Base-by-base conservation (phyloP, 2,888 invertebrate genomes). In the Napeogenes sylphis region DNA sequence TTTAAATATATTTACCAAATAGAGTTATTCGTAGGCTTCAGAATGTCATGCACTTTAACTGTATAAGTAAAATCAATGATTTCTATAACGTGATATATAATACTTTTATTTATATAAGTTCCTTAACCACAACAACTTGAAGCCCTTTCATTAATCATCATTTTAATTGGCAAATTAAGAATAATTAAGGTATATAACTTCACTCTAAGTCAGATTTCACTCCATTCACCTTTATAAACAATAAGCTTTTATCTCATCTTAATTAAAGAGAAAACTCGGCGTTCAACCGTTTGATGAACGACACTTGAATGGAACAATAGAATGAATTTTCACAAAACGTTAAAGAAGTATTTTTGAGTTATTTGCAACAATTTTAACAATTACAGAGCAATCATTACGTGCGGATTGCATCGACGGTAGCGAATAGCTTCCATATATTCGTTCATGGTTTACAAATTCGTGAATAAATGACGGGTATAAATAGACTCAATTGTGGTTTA, bases 201-300 rank as follows among this genome's bases (percentile, higher is more conserved):
- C 12, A 51, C 12, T 51, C 30, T n/a, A 51, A 4, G 12, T 13
- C 0, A 51, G 21, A 51, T 30, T 21, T 30, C 8, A 30, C 8
- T 8, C 4, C 30, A 30, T n/a, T 51, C 12, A 30, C 30, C 10
- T 51, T 30, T 30, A 10, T 10, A 30, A 51, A 51, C 21, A 21
- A 51, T 30, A 51, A 51, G 30, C 51, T 30, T 51, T 51, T 51
- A 51, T 51, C 51, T 51, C 30, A 30, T 51, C 51, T 51, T 51
- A 51, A 51, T 51, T 21, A 51, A 51, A 51, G 51, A 51, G 51
- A 10, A 51, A 51, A 30, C 51, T 42, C 42, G 42, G 8, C 42
- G 42, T 42, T 42, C 42, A 30, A 51, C 30, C 51, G 51, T 51
- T 42, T 51, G 30, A 51, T 51, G 21, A 51, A 51, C 21, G 51